phyloP scores from a whole-genome alignment of 1,140 invertebrate species.

The Cotesia vestalis region DNA sequence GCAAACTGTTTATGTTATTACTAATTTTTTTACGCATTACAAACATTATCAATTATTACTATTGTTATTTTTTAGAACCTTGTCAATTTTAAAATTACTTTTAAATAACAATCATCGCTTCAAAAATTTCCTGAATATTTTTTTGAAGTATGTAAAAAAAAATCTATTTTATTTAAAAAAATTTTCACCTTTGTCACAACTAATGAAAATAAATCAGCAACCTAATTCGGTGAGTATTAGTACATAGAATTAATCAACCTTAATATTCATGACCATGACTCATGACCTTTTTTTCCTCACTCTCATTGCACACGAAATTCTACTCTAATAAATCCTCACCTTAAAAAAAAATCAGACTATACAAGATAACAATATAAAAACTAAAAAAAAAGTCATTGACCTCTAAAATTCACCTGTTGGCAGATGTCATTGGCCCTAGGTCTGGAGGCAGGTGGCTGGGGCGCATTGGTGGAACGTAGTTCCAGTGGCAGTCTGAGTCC shows the following conservation, averaged over 20 bases:
- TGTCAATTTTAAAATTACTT: neutral
- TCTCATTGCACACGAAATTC: too few species aligned
- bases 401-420: constrained; percentile 28
- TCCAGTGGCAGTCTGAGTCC: constrained; percentile 57
- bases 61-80: too few species aligned
- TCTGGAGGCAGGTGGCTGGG: constrained; percentile 68
- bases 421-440: constrained; percentile 63
- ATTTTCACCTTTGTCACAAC: too few species aligned
- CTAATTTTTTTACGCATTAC: constrained; percentile 15
- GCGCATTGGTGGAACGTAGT: constrained; percentile 64
- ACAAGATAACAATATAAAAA: constrained; percentile 31
- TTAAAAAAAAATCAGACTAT: neutral
- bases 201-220: too few species aligned
- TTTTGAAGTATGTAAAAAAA: neutral
- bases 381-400: constrained; percentile 29
- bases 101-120: too few species aligned
- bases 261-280: too few species aligned
- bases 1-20: constrained; percentile 67
- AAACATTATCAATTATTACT: neutral
- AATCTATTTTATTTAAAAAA: neutral
- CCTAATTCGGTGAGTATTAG: too few species aligned
- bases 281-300: too few species aligned
- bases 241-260: too few species aligned
- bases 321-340: too few species aligned
- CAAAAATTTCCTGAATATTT: neutral